A percentile compares a stretch with the other conserved stretches of the same genome.
Conservation (phyloP, 2,888 invertebrate genomes). For the Papilio protenor region DNA sequence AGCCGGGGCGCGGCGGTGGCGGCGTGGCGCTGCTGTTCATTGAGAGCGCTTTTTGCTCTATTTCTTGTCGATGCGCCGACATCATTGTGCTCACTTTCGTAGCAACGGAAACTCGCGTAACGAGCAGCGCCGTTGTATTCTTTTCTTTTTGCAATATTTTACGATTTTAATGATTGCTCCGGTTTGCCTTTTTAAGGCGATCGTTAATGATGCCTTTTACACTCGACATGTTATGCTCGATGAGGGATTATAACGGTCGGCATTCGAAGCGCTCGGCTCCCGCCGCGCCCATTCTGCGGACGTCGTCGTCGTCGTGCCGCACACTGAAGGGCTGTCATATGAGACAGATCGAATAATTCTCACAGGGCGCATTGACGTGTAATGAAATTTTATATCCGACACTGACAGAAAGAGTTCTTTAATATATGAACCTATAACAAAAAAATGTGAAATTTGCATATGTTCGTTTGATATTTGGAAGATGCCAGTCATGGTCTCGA, state of each 20-base stretch:
- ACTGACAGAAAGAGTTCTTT: constrained; percentile 58
- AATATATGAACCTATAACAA: constrained; percentile 52
- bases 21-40: constrained; percentile 66
- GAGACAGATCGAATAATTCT: constrained; percentile 71
- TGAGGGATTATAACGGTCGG: constrained; percentile 80
- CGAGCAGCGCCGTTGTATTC: constrained; percentile 74
- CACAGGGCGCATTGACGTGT: constrained; percentile 70
- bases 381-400: constrained; percentile 67
- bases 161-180: constrained; percentile 81
- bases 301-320: constrained; percentile 53
- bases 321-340: constrained; percentile 81
- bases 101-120: constrained; percentile 81
- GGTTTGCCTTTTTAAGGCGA: constrained; percentile 81
- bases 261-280: constrained; percentile 64
- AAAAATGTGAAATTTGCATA: constrained; percentile 73
- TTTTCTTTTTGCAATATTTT: constrained; percentile 79
- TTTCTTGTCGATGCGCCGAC: constrained; percentile 75
- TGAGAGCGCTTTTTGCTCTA: constrained; percentile 73
- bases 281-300: constrained; percentile 63
- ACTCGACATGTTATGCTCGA: constrained; percentile 75
- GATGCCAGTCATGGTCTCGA: constrained; percentile 75
- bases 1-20: constrained; percentile 34
- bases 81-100: constrained; percentile 82
- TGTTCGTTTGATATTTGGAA: constrained; percentile 64
- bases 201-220: constrained; percentile 83